Base-by-base conservation (phyloP, 2,113 vertebrate species). In the Alces alces region DNA sequence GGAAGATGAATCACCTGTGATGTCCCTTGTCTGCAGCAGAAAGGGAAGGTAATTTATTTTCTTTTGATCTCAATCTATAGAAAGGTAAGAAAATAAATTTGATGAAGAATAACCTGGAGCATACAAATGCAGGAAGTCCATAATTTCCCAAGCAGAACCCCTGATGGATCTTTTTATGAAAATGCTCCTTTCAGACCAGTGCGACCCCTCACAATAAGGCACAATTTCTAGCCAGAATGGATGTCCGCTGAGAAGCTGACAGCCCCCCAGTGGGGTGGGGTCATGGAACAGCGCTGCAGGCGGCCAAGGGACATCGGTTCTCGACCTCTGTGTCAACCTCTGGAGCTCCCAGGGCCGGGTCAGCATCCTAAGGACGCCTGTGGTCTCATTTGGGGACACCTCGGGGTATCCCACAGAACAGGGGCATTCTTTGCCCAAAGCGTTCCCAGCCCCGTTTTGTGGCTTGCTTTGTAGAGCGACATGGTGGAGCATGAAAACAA, bases 311-410 rank as follows among this genome's bases (percentile, higher is more conserved):
- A 98, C 98, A 97, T 96, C 5, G 50, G 89, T 96, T 97, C 97
- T 92, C 94, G 93, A 98, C 97, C 98, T 95, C 96, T 86, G 86
- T 97, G 97, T 97, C 98, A 98, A 97, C 96, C 97, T 87, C 70
- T 54, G 30, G 61, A 93, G 97, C 97, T 98, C 97, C 97, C 98
- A 98, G 98, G 98, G 97, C 98, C 97, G 50, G 97, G 97, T 97
- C 97, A 97, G 91, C 97, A 91, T 93, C 97, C 97, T 87, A 61
- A 88, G 94, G 95, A 97, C 8, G 91, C 96, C 98, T 98, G 83
- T 94, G 95, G 94, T 95, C 97, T 97, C 96, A 96, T 95, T 98
- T 91, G 78, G 93, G 94, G 95, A 64, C 94, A 96, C 88, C 73
- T 98, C 97, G 73, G 70, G 84, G n/a, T 95, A 82, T 93, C 97